Base-by-base conservation (phyloP, 2,113 vertebrate genomes). In the Desmodus rotundus region DNA sequence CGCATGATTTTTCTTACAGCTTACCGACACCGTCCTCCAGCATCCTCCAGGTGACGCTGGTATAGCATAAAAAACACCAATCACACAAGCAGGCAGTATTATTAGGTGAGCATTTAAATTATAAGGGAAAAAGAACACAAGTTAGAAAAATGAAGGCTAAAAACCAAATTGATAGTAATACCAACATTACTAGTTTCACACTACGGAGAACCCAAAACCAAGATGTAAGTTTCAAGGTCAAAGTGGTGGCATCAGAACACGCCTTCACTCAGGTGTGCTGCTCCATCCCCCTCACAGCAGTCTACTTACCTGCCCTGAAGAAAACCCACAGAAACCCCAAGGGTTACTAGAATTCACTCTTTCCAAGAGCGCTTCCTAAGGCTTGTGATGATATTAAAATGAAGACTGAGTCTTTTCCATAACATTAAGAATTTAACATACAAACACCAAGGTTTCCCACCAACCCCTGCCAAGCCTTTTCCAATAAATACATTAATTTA, bases 41-140 rank as follows among this genome's bases (percentile, higher is more conserved):
- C 92, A 76, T 93, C 89, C 93, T 96, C 95, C 93, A 96, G 92
- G 92, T 95, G 96, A 92, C 24, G 38, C 94, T 95, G 90, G 45
- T 19, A 90, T 19, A 90, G 36, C 90, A 84, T 43, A 72, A 81
- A 67, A 45, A 91, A 96, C 43, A 89, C 33, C 33, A 65, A 38
- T 83, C n/a, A 77, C 43, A 92, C 33, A 90, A 38, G 61, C 65
- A 86, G 50, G 76, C 77, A 89, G 1, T 45, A 63, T 87, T 78
- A 89, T 47, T 85, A 90, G 52, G 76, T n/a, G 45, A 88, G n/a
- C 31, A 88, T 56, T 90, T 81, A 47, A 76, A 96, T 88, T 58
- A 93, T n/a, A 58, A 92, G 94, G 28, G 26, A 94, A 93, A 93
- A 7, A 93, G 33, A 89, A 81, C 87, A 77, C 45, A 70, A 61